phyloP scores from a whole-genome alignment of 2,888 invertebrate genomes.

The Trissoscelio sp. region DNA sequence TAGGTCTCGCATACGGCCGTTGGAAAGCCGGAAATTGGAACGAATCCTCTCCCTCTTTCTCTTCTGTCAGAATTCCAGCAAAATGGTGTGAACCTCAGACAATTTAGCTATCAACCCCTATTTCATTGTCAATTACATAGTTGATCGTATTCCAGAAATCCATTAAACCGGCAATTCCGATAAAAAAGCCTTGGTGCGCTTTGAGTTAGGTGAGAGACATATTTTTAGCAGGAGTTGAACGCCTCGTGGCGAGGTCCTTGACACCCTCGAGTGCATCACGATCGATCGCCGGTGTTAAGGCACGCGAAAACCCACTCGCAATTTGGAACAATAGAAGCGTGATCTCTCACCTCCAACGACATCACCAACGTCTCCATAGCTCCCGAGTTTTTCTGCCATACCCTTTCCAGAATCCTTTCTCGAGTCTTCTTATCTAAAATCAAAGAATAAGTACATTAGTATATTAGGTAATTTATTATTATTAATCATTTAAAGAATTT shows the following conservation, averaged over 20 bases:
- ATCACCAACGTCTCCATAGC: slow-evolving; percentile 85
- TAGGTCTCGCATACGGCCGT: slow-evolving; percentile 56
- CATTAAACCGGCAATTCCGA: slow-evolving; percentile 1
- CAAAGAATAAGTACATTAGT: neutral
- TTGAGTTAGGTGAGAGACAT: slow-evolving; percentile 17
- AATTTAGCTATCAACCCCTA: neutral
- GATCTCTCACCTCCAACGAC: slow-evolving; percentile 85
- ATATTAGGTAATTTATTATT: too few species aligned
- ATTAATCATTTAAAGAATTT: too few species aligned
- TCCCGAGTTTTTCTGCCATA: slow-evolving; percentile 86
- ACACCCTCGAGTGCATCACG: slow-evolving; percentile 51
- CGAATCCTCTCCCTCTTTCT: slow-evolving; percentile 31
- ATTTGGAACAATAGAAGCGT: slow-evolving; percentile 30
- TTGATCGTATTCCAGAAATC: neutral
- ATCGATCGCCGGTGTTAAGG: slow-evolving; percentile 62
- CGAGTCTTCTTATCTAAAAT: slow-evolving; percentile 85
- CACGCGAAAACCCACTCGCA: slow-evolving; percentile 34
- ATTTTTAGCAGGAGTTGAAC: slow-evolving; percentile 63
- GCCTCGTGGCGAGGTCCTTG: slow-evolving; percentile 61
- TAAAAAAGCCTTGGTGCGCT: slow-evolving; percentile 26
- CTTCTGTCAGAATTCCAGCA: slow-evolving; percentile 12
- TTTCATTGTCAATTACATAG: slow-evolving; percentile 26
- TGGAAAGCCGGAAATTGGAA: slow-evolving; percentile 68
- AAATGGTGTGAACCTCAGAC: slow-evolving; percentile 1
- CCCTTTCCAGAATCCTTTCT: slow-evolving; percentile 85